phyloP scores from a whole-genome alignment of 2,888 invertebrate genomes.

The Dryobota labecula region DNA sequence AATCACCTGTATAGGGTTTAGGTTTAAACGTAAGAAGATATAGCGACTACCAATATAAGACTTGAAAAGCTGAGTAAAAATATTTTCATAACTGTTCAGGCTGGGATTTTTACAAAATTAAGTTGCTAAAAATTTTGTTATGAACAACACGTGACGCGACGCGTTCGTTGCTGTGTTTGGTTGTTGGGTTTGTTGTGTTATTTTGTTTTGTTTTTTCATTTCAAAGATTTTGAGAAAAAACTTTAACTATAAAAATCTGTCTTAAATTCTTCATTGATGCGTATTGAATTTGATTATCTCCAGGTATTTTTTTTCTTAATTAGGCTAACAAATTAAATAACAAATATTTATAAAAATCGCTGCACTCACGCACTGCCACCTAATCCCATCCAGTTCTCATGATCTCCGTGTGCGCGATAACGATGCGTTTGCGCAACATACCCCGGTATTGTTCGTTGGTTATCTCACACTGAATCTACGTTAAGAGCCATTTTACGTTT shows the following conservation, averaged over 20 bases:
- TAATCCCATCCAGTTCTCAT: constrained; percentile 58
- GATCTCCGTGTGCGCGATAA: constrained; percentile 55
- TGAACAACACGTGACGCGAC: no score
- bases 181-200: no score
- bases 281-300: not conserved
- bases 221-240: not conserved
- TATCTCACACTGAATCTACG: constrained; percentile 73
- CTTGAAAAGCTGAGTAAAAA: not conserved
- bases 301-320: not conserved
- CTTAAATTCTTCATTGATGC: not conserved
- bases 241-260: not conserved
- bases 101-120: not conserved
- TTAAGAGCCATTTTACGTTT: no score
- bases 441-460: constrained; percentile 71
- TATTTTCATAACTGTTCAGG: not conserved
- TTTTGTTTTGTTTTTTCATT: no score
- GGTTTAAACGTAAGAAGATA: not conserved
- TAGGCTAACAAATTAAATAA: not conserved
- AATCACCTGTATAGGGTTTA: constrained; percentile 11
- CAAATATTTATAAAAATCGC: constrained; percentile 18
- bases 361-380: constrained; percentile 1
- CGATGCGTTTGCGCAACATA: constrained; percentile 66
- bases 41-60: not conserved
- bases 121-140: no score
- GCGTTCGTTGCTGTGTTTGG: no score